phyloP scores from a whole-genome alignment of 2,888 invertebrate genomes.

The Oegoconia quadripuncta region DNA sequence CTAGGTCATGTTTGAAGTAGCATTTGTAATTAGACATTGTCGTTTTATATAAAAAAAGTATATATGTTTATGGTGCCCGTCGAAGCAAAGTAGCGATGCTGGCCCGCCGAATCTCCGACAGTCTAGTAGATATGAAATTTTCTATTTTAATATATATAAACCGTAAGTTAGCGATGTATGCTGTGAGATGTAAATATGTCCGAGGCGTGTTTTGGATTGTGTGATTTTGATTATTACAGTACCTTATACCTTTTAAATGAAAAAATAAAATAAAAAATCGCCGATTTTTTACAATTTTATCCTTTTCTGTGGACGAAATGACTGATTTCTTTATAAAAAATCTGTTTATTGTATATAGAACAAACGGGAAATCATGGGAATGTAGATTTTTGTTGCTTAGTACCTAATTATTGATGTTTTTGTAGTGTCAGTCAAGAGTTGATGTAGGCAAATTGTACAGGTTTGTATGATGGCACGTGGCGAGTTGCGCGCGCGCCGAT shows the following conservation, averaged over 20 bases:
- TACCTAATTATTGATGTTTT: conserved; percentile 44
- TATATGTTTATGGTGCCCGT: no score
- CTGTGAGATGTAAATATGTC: conserved; percentile 55
- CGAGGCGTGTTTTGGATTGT: conserved; percentile 38
- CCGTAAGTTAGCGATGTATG: conserved; percentile 56
- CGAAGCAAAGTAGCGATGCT: conserved; percentile 45
- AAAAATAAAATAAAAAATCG: not conserved
- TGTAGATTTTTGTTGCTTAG: conserved; percentile 62
- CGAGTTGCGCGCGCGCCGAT: conserved; percentile 8
- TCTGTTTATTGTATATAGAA: conserved; percentile 36
- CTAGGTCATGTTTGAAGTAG: conserved; percentile 66
- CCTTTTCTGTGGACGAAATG: conserved; percentile 37
- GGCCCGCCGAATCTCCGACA: conserved; percentile 68
- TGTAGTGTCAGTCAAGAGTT: conserved; percentile 29
- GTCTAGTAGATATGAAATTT: conserved; percentile 69
- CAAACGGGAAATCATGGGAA: conserved; percentile 39
- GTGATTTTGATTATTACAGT: conserved; percentile 25
- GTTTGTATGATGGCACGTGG: conserved; percentile 33
- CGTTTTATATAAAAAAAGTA: conserved; percentile 55
- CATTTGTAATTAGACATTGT: conserved; percentile 68
- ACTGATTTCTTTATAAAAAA: conserved; percentile 29
- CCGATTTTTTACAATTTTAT: conserved; percentile 33
- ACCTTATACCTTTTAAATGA: not conserved
- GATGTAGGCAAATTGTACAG: conserved; percentile 57
- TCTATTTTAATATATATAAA: conserved; percentile 77